These are phyloP conservation scores for Proterorhinus semilunaris DNA, from an alignment of 2,113 vertebrate genomes.

Conservation along the genomic window DNA sequence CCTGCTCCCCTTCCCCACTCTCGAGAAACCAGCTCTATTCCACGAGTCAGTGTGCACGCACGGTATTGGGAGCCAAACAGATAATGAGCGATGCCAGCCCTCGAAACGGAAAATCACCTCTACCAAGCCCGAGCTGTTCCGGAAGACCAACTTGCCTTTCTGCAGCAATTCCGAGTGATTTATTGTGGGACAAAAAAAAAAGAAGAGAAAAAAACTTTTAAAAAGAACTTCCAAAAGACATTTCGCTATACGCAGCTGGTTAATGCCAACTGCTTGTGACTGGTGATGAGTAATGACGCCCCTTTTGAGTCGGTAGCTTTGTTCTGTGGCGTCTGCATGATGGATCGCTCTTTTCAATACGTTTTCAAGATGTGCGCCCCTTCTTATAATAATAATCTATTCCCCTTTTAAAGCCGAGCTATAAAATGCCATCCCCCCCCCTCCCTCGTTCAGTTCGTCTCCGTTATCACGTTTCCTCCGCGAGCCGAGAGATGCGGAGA, in stretches of 20 bases:
- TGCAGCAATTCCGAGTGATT: conserved; percentile 73
- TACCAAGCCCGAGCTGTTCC: conserved; percentile 70
- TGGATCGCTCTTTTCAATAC: conserved; percentile 66
- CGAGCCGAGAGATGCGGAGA: conserved; percentile 50
- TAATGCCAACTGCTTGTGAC: conserved; percentile 76
- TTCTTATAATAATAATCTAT: conserved; percentile 49
- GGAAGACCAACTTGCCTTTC: conserved; percentile 65
- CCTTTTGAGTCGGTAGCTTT: conserved; percentile 73
- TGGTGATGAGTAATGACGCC: conserved; percentile 78
- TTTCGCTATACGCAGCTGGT: conserved; percentile 74
- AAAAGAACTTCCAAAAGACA: conserved; percentile 67
- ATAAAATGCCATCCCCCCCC: conserved; percentile 38
- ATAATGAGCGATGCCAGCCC: conserved; percentile 73
- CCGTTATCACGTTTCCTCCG: conserved; percentile 66
- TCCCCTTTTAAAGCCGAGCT: conserved; percentile 24
- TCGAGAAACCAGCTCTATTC: conserved; percentile 58
- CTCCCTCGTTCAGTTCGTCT: conserved; percentile 22
- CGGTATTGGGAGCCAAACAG: conserved; percentile 62
- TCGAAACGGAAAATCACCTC: conserved; percentile 70
- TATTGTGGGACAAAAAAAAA: conserved; percentile 61
- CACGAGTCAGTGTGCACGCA: conserved; percentile 52
- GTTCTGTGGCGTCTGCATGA: conserved; percentile 71
- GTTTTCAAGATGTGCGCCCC: conserved; percentile 59
- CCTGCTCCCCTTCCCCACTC: conserved; percentile 36
- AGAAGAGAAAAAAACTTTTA: conserved; percentile 6